Conservation (phyloP, 2,888 invertebrate genomes). For the Pachycephus smyrnensis region DNA sequence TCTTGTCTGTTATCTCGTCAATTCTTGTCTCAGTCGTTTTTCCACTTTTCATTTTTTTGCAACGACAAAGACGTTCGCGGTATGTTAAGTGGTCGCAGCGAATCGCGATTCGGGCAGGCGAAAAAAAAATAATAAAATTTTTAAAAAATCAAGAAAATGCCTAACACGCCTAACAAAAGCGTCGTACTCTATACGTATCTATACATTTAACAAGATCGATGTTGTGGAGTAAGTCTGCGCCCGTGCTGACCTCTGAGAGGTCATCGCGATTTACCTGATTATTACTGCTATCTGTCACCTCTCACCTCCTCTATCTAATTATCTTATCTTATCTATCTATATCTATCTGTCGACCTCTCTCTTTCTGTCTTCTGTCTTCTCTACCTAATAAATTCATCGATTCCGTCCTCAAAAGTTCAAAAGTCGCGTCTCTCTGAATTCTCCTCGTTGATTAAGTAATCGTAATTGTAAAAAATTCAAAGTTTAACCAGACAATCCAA, state of each 20-base stretch:
- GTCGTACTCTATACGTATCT: slow-evolving; percentile 6
- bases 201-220: slow-evolving; percentile 6
- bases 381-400: neutral
- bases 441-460: neutral
- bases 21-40: neutral
- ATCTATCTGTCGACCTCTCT: slow-evolving; percentile 28
- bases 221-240: slow-evolving; percentile 4
- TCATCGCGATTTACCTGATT: neutral
- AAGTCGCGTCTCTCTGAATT: neutral
- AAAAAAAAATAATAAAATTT: neutral
- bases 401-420: neutral
- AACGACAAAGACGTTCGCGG: neutral
- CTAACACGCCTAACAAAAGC: neutral
- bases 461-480: neutral
- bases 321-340: slow-evolving; percentile 20
- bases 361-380: slow-evolving; percentile 13
- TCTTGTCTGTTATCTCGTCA: neutral
- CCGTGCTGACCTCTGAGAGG: neutral
- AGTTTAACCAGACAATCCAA: neutral
- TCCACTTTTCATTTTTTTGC: neutral
- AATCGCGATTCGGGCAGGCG: neutral
- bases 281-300: slow-evolving; percentile 9
- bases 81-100: neutral
- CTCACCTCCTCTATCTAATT: slow-evolving; percentile 29
- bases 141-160: neutral